phyloP scores from a whole-genome alignment of 2,113 vertebrate species.

The Rissa tridactyla region DNA sequence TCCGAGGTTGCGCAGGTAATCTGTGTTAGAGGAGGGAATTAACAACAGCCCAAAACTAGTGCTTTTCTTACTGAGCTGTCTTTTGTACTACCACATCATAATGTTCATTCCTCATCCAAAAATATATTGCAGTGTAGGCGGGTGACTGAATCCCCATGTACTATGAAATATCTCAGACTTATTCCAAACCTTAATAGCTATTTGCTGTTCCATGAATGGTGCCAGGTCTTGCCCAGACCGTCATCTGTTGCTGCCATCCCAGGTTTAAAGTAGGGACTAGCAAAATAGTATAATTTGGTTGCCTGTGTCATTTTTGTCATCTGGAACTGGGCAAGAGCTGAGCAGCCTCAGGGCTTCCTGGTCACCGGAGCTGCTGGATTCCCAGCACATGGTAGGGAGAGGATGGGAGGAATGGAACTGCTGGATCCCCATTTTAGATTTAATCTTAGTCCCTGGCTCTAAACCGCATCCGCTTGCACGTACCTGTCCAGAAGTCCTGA shows the following conservation, averaged over 20 bases:
- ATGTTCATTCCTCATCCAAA: not conserved
- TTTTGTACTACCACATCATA: not conserved
- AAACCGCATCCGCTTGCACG: not conserved
- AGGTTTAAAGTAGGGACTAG: not conserved
- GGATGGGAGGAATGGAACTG: not conserved
- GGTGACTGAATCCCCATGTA: not conserved
- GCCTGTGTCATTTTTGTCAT: not conserved
- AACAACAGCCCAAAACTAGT: not conserved
- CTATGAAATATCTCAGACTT: not conserved
- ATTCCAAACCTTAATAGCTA: not conserved
- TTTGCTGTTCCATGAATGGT: not conserved
- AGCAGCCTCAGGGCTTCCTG: not conserved
- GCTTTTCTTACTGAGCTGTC: not conserved
- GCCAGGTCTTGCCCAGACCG: not conserved
- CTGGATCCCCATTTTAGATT: not conserved
- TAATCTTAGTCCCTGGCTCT: not conserved
- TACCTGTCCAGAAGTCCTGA: slow-evolving; percentile 4
- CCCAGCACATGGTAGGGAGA: not conserved
- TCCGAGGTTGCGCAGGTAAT: not conserved
- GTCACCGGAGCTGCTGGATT: not conserved
- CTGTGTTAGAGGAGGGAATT: not conserved
- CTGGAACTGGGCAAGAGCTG: not conserved
- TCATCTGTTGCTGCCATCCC: not conserved
- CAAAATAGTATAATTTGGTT: not conserved
- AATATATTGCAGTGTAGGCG: not conserved